Base-by-base conservation (phyloP, 2,113 vertebrate species). In the Butastur rufipennis region DNA sequence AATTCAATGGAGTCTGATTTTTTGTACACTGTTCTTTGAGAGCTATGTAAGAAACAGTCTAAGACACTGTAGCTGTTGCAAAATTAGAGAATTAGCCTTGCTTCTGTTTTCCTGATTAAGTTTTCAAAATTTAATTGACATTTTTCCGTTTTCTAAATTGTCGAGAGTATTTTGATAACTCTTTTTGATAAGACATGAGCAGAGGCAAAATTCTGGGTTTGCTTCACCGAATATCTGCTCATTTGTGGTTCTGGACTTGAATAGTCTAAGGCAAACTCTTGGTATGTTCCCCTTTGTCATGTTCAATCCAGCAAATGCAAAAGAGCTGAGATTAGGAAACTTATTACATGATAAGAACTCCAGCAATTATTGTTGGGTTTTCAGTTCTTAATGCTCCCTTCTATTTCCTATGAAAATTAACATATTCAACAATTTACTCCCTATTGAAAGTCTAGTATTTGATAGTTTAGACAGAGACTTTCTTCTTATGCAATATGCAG, bases 321-420 rank as follows among this genome's bases (percentile, higher is more conserved):
- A 91, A 88, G 36, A 75, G 5, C 18, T 81, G 58, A 86, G 77
- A 79, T 95, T 70, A 61, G 31, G 27, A 79, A 92, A 79, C 12
- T 71, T 95, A 50, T 48, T 86, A 77, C 45, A 40, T 75, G 80
- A 80, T 94, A 78, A 95, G 43, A 90, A 78, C 48, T 95, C 48
- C n/a, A 82, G n/a, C 48, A 90, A 32, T 92, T 81, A 63, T 59
- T 3, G 1, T 14, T 68, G 59, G 43, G 4, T 52, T 92, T 95
- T 88, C 65, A 68, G 27, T 84, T 84, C 31, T 53, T 91, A 75
- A 79, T 56, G 29, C 27, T 94, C 25, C 43, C 12, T 95, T 90
- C 40, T 75, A 23, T 81, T 91, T 86, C 25, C 52, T 79, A 5
- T 85, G 65, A 81, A 91, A 91, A 72, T 89, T 52, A 92, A 66